Evolutionary conservation across 2,113 vertebrate species (phyloP).

Genomic region (Hydrolagus affinis): DNA sequence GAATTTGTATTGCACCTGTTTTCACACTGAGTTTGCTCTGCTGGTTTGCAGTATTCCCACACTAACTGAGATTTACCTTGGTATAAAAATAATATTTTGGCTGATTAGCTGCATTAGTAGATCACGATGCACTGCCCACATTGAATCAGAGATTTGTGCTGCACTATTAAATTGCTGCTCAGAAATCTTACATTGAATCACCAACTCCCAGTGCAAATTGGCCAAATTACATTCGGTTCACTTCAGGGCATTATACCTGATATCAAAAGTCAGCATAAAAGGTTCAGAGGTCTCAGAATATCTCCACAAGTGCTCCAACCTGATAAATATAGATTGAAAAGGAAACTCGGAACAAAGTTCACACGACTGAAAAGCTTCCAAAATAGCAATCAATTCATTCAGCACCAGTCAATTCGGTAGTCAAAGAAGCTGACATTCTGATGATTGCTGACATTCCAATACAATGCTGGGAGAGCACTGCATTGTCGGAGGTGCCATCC

Average conservation of each 20-base stretch:
- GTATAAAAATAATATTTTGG: not conserved
- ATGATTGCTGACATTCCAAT: not conserved
- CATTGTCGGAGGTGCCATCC: too few species aligned
- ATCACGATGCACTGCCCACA: not conserved
- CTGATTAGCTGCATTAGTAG: slow-evolving; percentile 9
- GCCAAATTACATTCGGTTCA: not conserved
- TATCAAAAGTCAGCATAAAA: not conserved
- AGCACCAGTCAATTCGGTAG: not conserved
- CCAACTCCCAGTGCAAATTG: slow-evolving; percentile 8
- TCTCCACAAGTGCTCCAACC: not conserved
- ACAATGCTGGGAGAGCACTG: too few species aligned
- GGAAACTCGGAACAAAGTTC: not conserved
- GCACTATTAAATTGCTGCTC: not conserved
- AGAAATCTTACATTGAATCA: not conserved
- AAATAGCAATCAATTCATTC: not conserved
- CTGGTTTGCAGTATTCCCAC: not conserved
- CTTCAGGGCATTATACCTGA: slow-evolving; percentile 6
- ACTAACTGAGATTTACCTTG: slow-evolving; percentile 3
- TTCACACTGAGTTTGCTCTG: not conserved
- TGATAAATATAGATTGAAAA: not conserved
- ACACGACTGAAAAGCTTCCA: not conserved
- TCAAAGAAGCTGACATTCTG: not conserved
- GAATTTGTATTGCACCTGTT: not conserved
- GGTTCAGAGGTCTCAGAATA: not conserved
- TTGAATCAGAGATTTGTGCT: not conserved